A percentile compares a stretch with the other conserved stretches of the same genome.
phyloP scores from a whole-genome alignment of 2,888 invertebrate species.

The Melieria picta region DNA sequence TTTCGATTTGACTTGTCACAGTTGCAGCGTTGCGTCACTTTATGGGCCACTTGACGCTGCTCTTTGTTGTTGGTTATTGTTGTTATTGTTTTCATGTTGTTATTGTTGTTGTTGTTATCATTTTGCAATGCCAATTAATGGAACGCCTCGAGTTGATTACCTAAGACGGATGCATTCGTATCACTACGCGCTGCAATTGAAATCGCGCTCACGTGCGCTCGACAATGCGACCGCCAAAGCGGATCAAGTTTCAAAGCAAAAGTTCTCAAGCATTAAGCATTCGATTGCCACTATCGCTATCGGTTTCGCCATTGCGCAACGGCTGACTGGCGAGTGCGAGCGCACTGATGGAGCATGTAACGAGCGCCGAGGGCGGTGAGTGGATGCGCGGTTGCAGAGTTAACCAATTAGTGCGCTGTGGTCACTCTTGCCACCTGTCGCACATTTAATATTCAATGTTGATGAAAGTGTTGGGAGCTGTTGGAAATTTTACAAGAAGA shows the following conservation, averaged over 20 bases:
- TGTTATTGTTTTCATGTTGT: background rate
- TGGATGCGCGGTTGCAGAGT: too few relatives aligned
- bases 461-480: too few relatives aligned
- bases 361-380: too few relatives aligned
- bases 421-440: too few relatives aligned
- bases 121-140: slow-evolving; percentile 19
- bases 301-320: too few relatives aligned
- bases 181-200: background rate
- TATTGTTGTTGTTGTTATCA: background rate
- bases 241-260: background rate
- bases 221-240: background rate
- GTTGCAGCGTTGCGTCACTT: background rate
- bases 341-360: too few relatives aligned
- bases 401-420: too few relatives aligned
- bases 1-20: background rate
- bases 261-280: background rate
- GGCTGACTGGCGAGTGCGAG: too few relatives aligned
- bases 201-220: too few relatives aligned
- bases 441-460: too few relatives aligned
- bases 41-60: background rate
- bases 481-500: too few relatives aligned
- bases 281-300: too few relatives aligned
- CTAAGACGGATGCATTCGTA: slow-evolving; percentile 6
- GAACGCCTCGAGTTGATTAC: background rate
- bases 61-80: background rate